phyloP scores from a whole-genome alignment of 2,888 invertebrate species.

The Apamea monoglypha region DNA sequence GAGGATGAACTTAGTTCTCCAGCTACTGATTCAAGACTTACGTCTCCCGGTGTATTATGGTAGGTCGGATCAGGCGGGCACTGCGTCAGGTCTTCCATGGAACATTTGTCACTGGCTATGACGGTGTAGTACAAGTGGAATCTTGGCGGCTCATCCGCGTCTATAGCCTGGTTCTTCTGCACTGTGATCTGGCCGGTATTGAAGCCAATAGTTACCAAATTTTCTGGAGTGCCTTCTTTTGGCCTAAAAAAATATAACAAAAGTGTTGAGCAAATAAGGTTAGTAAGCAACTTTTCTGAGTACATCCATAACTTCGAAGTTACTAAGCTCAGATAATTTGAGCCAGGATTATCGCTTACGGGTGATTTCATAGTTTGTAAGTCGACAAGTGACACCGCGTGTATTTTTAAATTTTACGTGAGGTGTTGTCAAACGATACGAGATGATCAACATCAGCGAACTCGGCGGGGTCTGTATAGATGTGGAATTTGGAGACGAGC shows the following conservation, averaged over 20 bases:
- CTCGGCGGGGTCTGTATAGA: conserved; percentile 98
- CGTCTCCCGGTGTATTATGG: conserved; percentile 81
- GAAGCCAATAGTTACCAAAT: conserved; percentile 87
- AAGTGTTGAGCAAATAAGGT: background rate
- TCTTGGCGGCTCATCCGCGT: conserved; percentile 89
- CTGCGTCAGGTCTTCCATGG: conserved; percentile 69
- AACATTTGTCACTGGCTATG: conserved; percentile 88
- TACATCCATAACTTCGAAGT: background rate
- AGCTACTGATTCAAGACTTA: conserved; percentile 69
- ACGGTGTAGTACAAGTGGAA: conserved; percentile 89
- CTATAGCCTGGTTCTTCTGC: conserved; percentile 82
- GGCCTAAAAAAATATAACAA: conserved; percentile 75
- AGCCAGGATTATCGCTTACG: background rate
- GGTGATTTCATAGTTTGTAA: background rate
- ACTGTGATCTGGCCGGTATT: conserved; percentile 89
- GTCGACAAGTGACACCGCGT: too few relatives aligned
- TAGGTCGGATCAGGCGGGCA: conserved; percentile 79
- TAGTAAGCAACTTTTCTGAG: background rate
- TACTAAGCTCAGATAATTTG: background rate
- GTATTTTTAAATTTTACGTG: background rate
- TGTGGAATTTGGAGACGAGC: conserved; percentile 97
- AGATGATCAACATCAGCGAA: conserved; percentile 98
- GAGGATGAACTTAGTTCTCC: background rate
- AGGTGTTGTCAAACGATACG: too few relatives aligned
- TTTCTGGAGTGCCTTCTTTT: conserved; percentile 80